phyloP scores from a whole-genome alignment of 2,797 vertebrate genomes.

The Sorex maritimensis region DNA sequence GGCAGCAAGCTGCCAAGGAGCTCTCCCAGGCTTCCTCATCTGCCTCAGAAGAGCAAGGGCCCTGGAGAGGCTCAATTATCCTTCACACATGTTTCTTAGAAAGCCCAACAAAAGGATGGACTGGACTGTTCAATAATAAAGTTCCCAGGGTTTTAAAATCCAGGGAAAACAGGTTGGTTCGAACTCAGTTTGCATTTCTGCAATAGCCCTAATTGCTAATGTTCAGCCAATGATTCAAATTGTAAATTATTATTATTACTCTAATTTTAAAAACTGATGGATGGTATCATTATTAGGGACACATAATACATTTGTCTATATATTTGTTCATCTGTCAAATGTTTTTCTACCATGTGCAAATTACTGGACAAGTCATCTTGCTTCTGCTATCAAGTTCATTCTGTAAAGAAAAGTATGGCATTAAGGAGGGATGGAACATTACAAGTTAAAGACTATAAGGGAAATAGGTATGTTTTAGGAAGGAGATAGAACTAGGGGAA shows the following conservation, averaged over 20 bases:
- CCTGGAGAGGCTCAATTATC: slow-evolving; percentile 80
- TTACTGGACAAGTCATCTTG: neutral
- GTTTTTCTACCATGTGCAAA: neutral
- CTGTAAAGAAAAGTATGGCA: neutral
- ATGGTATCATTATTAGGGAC: slow-evolving; percentile 8
- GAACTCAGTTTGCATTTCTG: slow-evolving; percentile 31
- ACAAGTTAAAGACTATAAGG: neutral
- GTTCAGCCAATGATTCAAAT: slow-evolving; percentile 53
- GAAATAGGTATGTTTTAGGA: neutral
- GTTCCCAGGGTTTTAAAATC: slow-evolving; percentile 46
- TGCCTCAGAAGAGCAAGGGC: slow-evolving; percentile 70
- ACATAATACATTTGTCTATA: neutral
- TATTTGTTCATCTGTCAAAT: neutral
- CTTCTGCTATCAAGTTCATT: slow-evolving; percentile 17
- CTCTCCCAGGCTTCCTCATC: slow-evolving; percentile 69
- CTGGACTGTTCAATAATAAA: slow-evolving; percentile 40
- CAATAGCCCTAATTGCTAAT: slow-evolving; percentile 60
- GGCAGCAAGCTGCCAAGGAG: slow-evolving; percentile 66
- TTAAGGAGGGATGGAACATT: neutral
- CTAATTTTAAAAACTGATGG: slow-evolving; percentile 68
- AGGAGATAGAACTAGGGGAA: neutral
- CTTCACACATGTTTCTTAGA: slow-evolving; percentile 74
- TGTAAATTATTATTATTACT: slow-evolving; percentile 66
- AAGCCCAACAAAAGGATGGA: slow-evolving; percentile 15
- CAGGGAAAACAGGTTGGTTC: slow-evolving; percentile 35